Percentiles rank a stretch among this genome's conserved stretches.
Evolutionary conservation across 1,140 invertebrate genomes (phyloP).

Genomic region (Chironomus striatipennis): DNA sequence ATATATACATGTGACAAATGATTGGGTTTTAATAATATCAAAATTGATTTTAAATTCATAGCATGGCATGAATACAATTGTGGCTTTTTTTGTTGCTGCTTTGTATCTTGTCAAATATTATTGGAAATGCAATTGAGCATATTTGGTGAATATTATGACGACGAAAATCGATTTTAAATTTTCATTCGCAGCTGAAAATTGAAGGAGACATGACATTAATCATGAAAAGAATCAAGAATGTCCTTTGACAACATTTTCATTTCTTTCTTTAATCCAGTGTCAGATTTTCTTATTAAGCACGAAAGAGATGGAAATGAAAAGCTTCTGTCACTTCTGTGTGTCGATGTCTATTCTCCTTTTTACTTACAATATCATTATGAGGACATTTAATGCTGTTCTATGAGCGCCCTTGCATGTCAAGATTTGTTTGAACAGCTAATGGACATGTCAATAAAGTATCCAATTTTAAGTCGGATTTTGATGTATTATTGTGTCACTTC

Average conservation of each 20-base stretch:
- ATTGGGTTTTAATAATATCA: constrained; percentile 15
- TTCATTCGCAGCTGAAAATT: background rate
- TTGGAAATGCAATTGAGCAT: background rate
- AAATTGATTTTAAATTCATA: constrained; percentile 5
- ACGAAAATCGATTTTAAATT: background rate
- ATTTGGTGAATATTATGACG: background rate
- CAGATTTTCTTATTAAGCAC: background rate
- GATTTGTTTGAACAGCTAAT: background rate
- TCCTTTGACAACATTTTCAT: background rate
- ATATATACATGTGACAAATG: background rate
- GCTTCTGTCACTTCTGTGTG: background rate
- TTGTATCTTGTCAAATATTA: background rate
- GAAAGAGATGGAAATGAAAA: background rate
- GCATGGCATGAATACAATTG: background rate
- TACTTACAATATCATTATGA: background rate
- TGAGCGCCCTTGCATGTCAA: background rate
- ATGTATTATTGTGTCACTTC: background rate
- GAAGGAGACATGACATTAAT: background rate
- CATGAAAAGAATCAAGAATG: background rate
- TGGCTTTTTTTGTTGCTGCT: background rate
- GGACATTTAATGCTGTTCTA: background rate
- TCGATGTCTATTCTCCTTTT: background rate
- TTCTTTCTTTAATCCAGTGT: background rate
- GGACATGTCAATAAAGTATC: constrained; percentile 8
- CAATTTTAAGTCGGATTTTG: background rate